phyloP scores from a whole-genome alignment of 1,140 invertebrate genomes.

The Cyphomyrmex costatus region DNA sequence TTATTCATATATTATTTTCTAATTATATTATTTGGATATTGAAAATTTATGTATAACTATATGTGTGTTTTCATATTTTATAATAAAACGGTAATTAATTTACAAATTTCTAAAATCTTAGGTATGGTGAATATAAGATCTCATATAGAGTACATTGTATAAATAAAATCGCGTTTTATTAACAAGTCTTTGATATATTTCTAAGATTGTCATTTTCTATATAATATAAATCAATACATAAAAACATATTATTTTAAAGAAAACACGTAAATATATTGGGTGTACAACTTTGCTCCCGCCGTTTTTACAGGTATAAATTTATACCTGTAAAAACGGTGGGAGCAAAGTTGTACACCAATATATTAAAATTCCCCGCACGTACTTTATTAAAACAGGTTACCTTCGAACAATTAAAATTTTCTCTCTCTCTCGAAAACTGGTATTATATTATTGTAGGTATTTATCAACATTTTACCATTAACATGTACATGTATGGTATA shows the following conservation, averaged over 20 bases:
- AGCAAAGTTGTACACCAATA: no score
- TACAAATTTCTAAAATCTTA: constrained; percentile 13
- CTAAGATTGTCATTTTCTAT: not conserved
- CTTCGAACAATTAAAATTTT: constrained; percentile 18
- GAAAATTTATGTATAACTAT: not conserved
- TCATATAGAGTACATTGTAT: not conserved
- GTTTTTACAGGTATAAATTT: no score
- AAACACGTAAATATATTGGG: not conserved
- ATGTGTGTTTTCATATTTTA: not conserved
- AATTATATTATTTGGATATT: not conserved
- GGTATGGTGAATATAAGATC: not conserved
- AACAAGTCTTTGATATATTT: not conserved
- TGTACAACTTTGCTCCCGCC: no score
- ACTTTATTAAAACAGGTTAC: constrained; percentile 23
- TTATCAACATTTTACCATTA: constrained; percentile 2
- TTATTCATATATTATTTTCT: constrained; percentile 1
- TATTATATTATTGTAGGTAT: not conserved
- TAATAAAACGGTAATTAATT: not conserved
- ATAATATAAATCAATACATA: constrained; percentile 3
- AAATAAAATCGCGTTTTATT: not conserved
- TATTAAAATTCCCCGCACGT: constrained; percentile 17
- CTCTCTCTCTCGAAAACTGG: constrained; percentile 13
- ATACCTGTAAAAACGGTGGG: no score
- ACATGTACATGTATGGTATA: not conserved
- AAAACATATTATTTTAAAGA: not conserved